Base-by-base conservation (phyloP, 2,888 invertebrate species). In the Drosophila mimetica region DNA sequence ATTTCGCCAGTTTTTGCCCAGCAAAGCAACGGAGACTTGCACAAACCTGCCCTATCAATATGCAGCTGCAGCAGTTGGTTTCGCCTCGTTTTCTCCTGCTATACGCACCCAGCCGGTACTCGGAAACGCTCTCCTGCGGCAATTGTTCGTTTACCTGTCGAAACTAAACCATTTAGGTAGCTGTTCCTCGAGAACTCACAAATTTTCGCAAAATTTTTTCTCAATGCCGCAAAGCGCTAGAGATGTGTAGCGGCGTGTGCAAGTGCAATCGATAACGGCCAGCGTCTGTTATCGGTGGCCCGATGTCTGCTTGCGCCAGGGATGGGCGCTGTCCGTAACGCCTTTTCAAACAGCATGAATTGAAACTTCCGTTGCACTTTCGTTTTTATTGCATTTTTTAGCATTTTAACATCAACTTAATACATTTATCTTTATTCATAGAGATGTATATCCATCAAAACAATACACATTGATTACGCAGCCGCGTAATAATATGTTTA, bases 331-430 rank as follows among this genome's bases (percentile, higher is more conserved):
- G 13, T 11, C 8, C 0, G 16, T 25, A n/a, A 25, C 28, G 32
- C 18, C 20, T 28, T 46, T 65, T 32, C 18, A 11, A 37, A 52
- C 28, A 8, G 8, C 9, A 25, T 22, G 13, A 22, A 22, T 25
- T 25, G 25, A 18, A 30, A 41, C 7, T 6, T 42, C 7, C 34
- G 18, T 11, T 52, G 37, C 28, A 47, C n/a, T 36, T 20, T 67
- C 54, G 60, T 60, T 54, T 50, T 51, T 58, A 67, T 59, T 67
- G 74, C 81, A 74, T 25, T 25, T 25, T 25, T 25, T 25, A 25
- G 25, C 25, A 25, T 86, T 86, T 72, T 84, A 82, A 82, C 82
- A 82, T 82, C 86, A 82, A 82, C 75, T 86, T 83, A 84, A 75
- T 82, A 82, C 81, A 83, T 86, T 80, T 73, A 80, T 77, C 74